A percentile compares a stretch with the other conserved stretches of the same genome.
These are phyloP conservation scores for Entosphenus tridentatus DNA, from an alignment of 2,113 vertebrate species.

Conservation along the genomic window DNA sequence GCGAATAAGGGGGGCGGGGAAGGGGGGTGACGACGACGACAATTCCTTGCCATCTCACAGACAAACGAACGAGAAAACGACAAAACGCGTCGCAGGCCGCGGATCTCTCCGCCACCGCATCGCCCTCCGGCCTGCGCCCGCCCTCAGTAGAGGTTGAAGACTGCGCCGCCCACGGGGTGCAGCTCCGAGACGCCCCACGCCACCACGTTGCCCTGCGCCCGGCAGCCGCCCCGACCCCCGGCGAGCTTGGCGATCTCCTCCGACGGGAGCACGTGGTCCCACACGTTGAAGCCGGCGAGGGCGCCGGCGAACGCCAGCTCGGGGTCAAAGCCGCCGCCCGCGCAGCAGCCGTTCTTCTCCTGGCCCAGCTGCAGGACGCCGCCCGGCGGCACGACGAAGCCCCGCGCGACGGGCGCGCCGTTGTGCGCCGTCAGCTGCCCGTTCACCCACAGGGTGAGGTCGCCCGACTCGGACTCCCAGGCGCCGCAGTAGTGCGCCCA, in stretches of 20 bases:
- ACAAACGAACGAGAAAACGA: too few relatives aligned
- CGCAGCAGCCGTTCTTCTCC: constrained; percentile 47
- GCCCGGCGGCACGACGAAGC: constrained; percentile 32
- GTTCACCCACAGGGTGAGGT: constrained; percentile 31
- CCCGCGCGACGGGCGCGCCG: constrained; percentile 19
- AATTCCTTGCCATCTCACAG: too few relatives aligned
- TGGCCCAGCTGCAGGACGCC: constrained; percentile 64
- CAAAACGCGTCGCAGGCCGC: too few relatives aligned
- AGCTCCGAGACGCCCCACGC: constrained; percentile 78
- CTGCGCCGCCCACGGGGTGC: constrained; percentile 42
- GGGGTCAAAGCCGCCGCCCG: constrained; percentile 37
- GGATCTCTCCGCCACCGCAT: too few relatives aligned
- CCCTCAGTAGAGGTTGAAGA: too few relatives aligned
- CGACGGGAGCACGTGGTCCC: constrained; percentile 40
- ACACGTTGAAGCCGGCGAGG: constrained; percentile 71
- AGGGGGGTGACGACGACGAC: too few relatives aligned
- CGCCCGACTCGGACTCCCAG: constrained; percentile 46
- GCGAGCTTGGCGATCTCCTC: constrained; percentile 28
- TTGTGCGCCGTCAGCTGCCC: constrained; percentile 22
- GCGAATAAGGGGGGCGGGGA: too few relatives aligned
- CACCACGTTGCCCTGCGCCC: constrained; percentile 41
- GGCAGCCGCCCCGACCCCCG: constrained; percentile 23
- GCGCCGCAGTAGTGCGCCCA: constrained; percentile 60
- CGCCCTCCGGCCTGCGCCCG: too few relatives aligned
- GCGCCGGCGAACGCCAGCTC: constrained; percentile 52